These are phyloP conservation scores for Anaspis maculata DNA, from an alignment of 2,888 invertebrate species.

Conservation along the genomic window DNA sequence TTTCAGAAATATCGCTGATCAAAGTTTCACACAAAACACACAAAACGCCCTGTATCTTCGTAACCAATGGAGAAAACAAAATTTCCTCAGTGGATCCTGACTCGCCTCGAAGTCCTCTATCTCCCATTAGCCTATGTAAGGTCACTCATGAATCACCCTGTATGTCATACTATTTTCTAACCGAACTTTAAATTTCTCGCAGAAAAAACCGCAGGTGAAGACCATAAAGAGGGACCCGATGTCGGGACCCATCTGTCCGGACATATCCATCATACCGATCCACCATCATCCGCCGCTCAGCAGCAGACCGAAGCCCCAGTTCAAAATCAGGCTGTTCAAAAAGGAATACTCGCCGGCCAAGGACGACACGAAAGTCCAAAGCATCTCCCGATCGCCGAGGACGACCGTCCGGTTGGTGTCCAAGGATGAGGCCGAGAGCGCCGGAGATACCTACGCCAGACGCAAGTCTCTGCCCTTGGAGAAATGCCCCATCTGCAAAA, in stretches of 20 bases:
- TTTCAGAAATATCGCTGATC: too few species aligned
- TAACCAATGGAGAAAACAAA: not conserved
- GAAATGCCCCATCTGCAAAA: constrained; percentile 40
- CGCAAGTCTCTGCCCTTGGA: constrained; percentile 37
- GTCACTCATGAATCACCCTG: too few species aligned
- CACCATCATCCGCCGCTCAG: too few species aligned
- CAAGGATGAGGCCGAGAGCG: constrained; percentile 29
- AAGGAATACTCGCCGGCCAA: constrained; percentile 21
- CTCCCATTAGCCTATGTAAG: too few species aligned
- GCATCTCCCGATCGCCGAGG: constrained; percentile 20
- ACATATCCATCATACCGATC: constrained; percentile 29
- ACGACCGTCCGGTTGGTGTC: constrained; percentile 30
- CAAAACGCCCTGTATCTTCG: too few species aligned
- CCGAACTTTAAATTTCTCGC: not conserved
- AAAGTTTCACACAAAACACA: too few species aligned
- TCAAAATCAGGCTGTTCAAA: constrained; percentile 26
- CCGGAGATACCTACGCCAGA: constrained; percentile 29
- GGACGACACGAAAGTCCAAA: constrained; percentile 17
- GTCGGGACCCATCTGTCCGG: constrained; percentile 18
- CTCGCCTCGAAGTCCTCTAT: too few species aligned
- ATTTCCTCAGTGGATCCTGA: too few species aligned
- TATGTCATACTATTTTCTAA: too few species aligned
- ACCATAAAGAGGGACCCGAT: not conserved
- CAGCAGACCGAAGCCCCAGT: constrained; percentile 19
- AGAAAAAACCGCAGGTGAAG: not conserved